Percentiles rank a stretch among this genome's conserved stretches.
These are phyloP conservation scores for Drosophila novamexicana DNA, from an alignment of 1,140 invertebrate genomes.

Conservation along the genomic window DNA sequence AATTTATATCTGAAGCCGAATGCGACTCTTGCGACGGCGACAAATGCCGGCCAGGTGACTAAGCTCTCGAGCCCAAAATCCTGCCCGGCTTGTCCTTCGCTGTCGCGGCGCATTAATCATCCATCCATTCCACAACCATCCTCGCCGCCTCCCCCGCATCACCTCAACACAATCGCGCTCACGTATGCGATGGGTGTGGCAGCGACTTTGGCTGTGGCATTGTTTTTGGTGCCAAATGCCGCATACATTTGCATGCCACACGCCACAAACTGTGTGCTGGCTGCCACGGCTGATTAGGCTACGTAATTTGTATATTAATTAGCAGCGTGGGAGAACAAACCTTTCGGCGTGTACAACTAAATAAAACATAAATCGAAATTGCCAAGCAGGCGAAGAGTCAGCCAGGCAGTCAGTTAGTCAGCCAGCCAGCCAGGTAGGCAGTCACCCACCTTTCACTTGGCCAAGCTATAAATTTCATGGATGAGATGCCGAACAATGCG, in stretches of 20 bases:
- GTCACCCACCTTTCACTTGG: conserved; percentile 47
- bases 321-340: conserved; percentile 53
- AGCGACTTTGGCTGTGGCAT: conserved; percentile 22
- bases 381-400: conserved; percentile 6
- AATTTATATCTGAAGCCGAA: conserved; percentile 68
- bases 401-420: background rate
- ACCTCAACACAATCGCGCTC: conserved; percentile 23
- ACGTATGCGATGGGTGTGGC: conserved; percentile 36
- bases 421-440: background rate
- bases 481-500: conserved; percentile 63
- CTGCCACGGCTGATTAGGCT: conserved; percentile 46
- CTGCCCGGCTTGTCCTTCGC: conserved; percentile 60
- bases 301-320: conserved; percentile 73
- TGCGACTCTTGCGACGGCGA: conserved; percentile 30
- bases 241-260: conserved; percentile 46
- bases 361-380: conserved; percentile 66
- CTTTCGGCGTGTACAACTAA: conserved; percentile 32
- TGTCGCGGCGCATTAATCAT: conserved; percentile 78
- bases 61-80: conserved; percentile 49
- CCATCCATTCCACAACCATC: conserved; percentile 20
- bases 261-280: conserved; percentile 2
- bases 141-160: background rate
- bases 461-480: conserved; percentile 52
- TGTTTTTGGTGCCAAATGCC: conserved; percentile 59
- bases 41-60: conserved; percentile 70